A percentile compares a stretch with the other conserved stretches of the same genome.
Conservation (phyloP, 2,113 vertebrate genomes). For the Anhinga anhinga region DNA sequence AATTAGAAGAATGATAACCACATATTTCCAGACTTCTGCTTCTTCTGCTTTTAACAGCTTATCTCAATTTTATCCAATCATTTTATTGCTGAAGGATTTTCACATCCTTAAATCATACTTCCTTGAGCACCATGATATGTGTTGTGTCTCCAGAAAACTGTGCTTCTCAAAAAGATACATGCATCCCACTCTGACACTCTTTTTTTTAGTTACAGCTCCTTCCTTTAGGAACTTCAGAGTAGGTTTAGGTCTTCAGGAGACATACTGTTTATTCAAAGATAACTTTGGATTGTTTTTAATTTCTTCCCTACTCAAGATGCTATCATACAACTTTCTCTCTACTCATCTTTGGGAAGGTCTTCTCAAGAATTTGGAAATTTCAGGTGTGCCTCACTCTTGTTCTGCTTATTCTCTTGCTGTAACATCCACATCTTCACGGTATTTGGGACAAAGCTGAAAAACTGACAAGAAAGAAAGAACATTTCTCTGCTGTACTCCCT, state of each 20-base stretch:
- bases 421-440: neutral
- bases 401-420: neutral
- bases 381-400: neutral
- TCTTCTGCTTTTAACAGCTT: neutral
- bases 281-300: neutral
- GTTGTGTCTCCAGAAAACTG: neutral
- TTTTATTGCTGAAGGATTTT: neutral
- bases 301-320: neutral
- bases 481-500: neutral
- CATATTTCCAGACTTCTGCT: neutral
- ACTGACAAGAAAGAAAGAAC: neutral
- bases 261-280: neutral
- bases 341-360: neutral
- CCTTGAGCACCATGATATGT: neutral
- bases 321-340: neutral
- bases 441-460: neutral
- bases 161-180: neutral
- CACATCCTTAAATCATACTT: neutral
- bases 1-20: neutral
- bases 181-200: neutral
- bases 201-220: constrained; percentile 12
- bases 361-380: neutral
- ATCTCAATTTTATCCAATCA: neutral
- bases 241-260: neutral
- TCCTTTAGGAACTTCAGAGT: neutral